phyloP scores from a whole-genome alignment of 2,797 vertebrate genomes.

The Dromococcyx pavoninus region DNA sequence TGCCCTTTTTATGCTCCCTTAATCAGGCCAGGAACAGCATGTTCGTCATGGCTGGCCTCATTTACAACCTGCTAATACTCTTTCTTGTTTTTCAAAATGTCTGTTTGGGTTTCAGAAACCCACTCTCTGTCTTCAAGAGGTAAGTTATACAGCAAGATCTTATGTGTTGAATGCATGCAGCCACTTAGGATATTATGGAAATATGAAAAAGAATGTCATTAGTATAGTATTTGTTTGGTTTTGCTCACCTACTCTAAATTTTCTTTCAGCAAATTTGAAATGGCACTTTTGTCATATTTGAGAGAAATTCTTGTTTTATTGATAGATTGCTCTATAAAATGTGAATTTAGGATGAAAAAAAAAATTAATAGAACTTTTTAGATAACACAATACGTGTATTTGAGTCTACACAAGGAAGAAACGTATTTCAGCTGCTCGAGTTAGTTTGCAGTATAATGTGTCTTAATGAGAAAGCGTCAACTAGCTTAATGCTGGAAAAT shows the following conservation, averaged over 20 bases:
- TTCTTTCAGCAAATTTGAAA: background rate
- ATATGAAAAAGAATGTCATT: background rate
- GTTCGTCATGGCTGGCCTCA: constrained; percentile 79
- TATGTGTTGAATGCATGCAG: background rate
- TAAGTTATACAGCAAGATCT: constrained; percentile 63
- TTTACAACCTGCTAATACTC: constrained; percentile 75
- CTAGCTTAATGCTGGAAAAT: background rate
- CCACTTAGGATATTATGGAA: background rate
- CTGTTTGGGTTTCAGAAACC: constrained; percentile 75
- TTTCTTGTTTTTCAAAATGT: constrained; percentile 78
- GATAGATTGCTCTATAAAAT: background rate
- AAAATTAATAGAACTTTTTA: background rate
- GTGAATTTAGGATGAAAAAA: background rate
- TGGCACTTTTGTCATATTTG: background rate
- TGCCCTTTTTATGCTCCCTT: constrained; percentile 44
- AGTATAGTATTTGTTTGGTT: background rate
- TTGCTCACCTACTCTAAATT: constrained; percentile 13
- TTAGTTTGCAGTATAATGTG: background rate
- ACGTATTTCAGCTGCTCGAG: background rate
- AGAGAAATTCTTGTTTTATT: background rate
- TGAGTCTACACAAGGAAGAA: background rate
- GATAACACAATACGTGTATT: background rate
- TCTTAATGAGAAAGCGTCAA: background rate
- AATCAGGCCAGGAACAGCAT: constrained; percentile 59
- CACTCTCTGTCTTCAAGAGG: constrained; percentile 84